Evolutionary conservation across 2,113 vertebrate genomes (phyloP), one percentile per base, ranked within the genome.

Genomic region (Corydoras sp.): DNA sequence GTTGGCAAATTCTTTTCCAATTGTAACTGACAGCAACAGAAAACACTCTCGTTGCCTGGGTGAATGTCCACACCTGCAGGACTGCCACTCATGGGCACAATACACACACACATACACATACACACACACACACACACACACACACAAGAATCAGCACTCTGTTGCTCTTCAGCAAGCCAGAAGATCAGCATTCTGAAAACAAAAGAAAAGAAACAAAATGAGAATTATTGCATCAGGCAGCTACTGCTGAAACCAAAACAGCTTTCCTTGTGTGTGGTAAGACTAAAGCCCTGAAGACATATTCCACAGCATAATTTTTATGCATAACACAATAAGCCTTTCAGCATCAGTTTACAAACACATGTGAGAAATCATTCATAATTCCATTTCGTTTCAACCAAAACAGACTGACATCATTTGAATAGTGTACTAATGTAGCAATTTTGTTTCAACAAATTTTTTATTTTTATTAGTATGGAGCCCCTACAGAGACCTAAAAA

Each of bases 1-100:
- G 87, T 87, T 89, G 87, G 88, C 88, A 87, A 77, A 80, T 87
- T 87, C 78, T 80, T 43, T 74, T 85, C 82, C 82, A 80, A 83
- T 76, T 81, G 83, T 81, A 82, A 83, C 84, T 77, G 76, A 83
- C 78, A 72, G 75, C 77, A 74, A 58, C 73, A 74, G 53, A 69
- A 81, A 77, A 79, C 79, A 74, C 79, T 67, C 60, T 53, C 11
- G 51, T 14, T 43, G 13, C 51, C 69, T 29, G 55, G 50, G 53
- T 71, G 61, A 62, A 18, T 6, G 15, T 73, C 65, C 62, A 74
- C 71, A 76, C 48, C 60, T 71, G 66, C 48, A 59, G 24, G 43
- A 61, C 67, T 54, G 58, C 30, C 48, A 43, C 63, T 30, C 68
- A 30, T 9, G 29, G 60, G 65, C 49, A 13, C 12, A 53, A 24